A percentile compares a stretch with the other conserved stretches of the same genome.
These are phyloP conservation scores for Periophthalmodon schlosseri DNA, from an alignment of 2,113 vertebrate genomes.

Conservation along the genomic window DNA sequence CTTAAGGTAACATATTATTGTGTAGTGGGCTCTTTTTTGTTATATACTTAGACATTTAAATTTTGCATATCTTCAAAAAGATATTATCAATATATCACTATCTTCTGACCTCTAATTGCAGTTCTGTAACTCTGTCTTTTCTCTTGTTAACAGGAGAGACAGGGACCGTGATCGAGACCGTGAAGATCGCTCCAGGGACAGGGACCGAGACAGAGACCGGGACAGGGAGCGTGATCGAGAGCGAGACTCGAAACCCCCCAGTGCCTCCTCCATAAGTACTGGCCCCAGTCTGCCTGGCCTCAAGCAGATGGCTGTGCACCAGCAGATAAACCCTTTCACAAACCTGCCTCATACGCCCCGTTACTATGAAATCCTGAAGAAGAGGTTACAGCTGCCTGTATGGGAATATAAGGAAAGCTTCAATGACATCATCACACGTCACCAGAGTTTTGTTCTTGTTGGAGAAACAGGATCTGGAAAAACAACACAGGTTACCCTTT, in stretches of 20 bases:
- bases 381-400: slow-evolving; percentile 93
- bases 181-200: slow-evolving; percentile 79
- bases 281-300: slow-evolving; percentile 72
- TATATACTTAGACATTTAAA: too few relatives aligned
- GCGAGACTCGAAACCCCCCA: slow-evolving; percentile 79
- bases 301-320: slow-evolving; percentile 86
- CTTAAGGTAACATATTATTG: too few relatives aligned
- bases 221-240: slow-evolving; percentile 90
- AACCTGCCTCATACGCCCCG: slow-evolving; percentile 96
- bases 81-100: too few relatives aligned
- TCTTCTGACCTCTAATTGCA: not conserved
- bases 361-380: slow-evolving; percentile 96
- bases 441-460: slow-evolving; percentile 96
- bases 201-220: slow-evolving; percentile 83
- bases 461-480: slow-evolving; percentile 98
- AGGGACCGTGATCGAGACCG: slow-evolving; percentile 91
- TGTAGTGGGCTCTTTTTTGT: too few relatives aligned
- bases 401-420: slow-evolving; percentile 99
- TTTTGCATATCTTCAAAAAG: too few relatives aligned
- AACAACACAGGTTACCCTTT: slow-evolving; percentile 89
- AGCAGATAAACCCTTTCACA: slow-evolving; percentile 97
- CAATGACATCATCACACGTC: slow-evolving; percentile 90
- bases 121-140: not conserved
- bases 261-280: slow-evolving; percentile 73
- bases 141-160: slow-evolving; percentile 82